Base-by-base conservation (phyloP, 2,888 invertebrate species). In the Mayetiola destructor region DNA sequence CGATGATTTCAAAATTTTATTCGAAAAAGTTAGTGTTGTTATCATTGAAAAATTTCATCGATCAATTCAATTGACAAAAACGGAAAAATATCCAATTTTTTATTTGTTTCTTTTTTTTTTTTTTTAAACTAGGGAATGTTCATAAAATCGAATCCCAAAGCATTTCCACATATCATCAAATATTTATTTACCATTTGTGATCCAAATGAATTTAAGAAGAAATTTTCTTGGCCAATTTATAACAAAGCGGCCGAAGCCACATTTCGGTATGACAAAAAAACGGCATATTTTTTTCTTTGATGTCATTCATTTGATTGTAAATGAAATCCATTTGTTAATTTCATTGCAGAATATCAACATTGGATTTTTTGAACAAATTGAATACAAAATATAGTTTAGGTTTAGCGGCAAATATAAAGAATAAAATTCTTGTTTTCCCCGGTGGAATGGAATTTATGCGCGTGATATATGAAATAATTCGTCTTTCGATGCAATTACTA, bases 211-310 rank as follows among this genome's bases (percentile, higher is more conserved):
- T 72, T 72, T 54, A 69, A 65, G 57, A 68, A 68, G n/a, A 66
- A 70, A 3, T 72, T 72, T 58, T 72, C 68, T 59, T 72, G 72
- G 72, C 72, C 72, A 1, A 66, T 71, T 48, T 65, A 62, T 1
- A 71, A 72, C 58, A 72, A 71, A 56, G 67, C 66, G 37, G 63
- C 66, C 0, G 72, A 72, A 56, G 66, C 68, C 2, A 65, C 62
- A 39, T 72, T 72, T 57, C 42, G 62, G 61, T 61, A 52, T 14
- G 35, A 35, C 9, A 32, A 32, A 32, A 32, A 32, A 32, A 8
- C 32, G n/a, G 6, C 1, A 5, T 27, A n/a, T 27, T 48, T 48
- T 2, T 42, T 48, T n/a, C 10, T 32, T 10, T 32, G 10, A 32
- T 10, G 32, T 32, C 32, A 32, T 9, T 12, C 14, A 30, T 18